Evolutionary conservation across 2,797 vertebrate species (phyloP).

Genomic region (Gymnoscopelus microlampas): DNA sequence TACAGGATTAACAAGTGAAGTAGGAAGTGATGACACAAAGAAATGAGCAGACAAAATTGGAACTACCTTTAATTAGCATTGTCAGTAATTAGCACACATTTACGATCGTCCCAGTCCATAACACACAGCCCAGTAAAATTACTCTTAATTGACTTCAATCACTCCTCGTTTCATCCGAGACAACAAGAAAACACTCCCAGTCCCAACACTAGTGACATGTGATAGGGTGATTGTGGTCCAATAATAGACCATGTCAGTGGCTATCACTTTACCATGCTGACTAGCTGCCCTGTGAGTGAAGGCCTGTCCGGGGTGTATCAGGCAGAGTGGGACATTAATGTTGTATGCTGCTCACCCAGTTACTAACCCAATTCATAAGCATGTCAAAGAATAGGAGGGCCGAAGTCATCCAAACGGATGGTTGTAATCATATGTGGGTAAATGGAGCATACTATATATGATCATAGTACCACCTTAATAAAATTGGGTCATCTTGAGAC

Average conservation of each 20-base stretch:
- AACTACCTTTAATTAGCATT: too few species aligned
- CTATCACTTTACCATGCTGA: constrained; percentile 49
- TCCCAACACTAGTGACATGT: constrained; percentile 27
- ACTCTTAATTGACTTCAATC: constrained; percentile 4
- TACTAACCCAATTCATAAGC: constrained; percentile 12
- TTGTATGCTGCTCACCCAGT: constrained; percentile 46
- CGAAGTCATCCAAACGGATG: too few species aligned
- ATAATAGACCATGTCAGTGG: constrained; percentile 46
- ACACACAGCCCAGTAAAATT: not conserved
- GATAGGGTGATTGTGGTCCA: constrained; percentile 50
- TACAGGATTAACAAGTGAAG: not conserved
- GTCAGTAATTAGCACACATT: not conserved
- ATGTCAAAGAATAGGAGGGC: too few species aligned
- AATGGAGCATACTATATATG: too few species aligned
- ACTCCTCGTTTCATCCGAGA: not conserved
- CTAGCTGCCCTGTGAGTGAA: constrained; percentile 34
- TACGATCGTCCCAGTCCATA: not conserved
- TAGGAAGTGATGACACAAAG: not conserved
- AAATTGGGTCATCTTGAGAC: too few species aligned
- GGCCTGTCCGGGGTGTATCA: constrained; percentile 40
- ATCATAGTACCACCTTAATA: too few species aligned
- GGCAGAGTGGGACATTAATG: constrained; percentile 45
- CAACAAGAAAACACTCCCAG: constrained; percentile 6
- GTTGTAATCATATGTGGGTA: too few species aligned
- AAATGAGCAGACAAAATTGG: not conserved